Percentiles rank a stretch among this genome's conserved stretches.
These are phyloP conservation scores for Cettia cetti DNA, from an alignment of 2,113 vertebrate species.

Conservation along the genomic window DNA sequence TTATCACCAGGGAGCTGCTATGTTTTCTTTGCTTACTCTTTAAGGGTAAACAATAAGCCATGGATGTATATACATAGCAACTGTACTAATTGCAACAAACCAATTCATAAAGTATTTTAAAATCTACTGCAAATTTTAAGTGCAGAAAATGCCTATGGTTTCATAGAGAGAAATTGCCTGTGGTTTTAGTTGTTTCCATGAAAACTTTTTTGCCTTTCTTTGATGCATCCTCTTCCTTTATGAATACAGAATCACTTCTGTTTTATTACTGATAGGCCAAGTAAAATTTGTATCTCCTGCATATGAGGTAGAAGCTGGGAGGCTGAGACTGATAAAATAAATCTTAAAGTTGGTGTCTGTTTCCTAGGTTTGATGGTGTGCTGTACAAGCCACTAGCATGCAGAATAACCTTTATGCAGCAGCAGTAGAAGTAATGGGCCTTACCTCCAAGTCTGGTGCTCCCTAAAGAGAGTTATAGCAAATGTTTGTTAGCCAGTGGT, in stretches of 20 bases:
- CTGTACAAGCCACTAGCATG: background rate
- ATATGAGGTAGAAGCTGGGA: background rate
- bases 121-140: background rate
- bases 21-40: background rate
- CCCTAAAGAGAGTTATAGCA: background rate
- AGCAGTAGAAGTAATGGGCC: background rate
- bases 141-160: background rate
- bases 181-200: background rate
- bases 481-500: background rate
- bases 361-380: background rate
- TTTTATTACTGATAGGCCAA: background rate
- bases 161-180: background rate
- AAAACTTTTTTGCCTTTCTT: background rate
- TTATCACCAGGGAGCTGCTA: background rate
- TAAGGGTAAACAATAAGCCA: background rate
- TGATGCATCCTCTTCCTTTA: background rate
- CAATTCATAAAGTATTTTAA: background rate
- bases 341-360: background rate
- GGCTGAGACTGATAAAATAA: background rate
- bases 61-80: background rate
- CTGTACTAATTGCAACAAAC: background rate
- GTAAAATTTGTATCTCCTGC: background rate
- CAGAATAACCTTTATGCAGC: background rate
- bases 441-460: background rate
- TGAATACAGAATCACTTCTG: background rate